These are phyloP conservation scores for Apis mellifera DNA, from an alignment of 1,140 invertebrate genomes.

Conservation along the genomic window DNA sequence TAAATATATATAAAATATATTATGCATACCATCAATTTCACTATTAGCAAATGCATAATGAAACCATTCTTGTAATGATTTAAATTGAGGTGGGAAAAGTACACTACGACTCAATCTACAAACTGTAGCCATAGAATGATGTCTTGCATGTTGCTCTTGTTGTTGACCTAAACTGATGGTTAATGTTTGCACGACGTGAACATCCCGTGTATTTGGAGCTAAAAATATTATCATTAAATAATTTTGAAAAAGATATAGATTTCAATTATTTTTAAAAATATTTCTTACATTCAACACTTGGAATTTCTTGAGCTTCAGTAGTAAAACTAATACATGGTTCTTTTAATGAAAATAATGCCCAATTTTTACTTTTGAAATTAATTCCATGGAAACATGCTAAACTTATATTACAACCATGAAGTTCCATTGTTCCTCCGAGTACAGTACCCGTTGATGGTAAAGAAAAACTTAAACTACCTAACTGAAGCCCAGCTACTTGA, in stretches of 20 bases:
- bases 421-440: slow-evolving; percentile 95
- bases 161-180: slow-evolving; percentile 92
- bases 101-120: slow-evolving; percentile 94
- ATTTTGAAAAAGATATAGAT: not conserved
- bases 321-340: slow-evolving; percentile 97
- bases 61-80: slow-evolving; percentile 97
- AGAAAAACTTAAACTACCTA: slow-evolving; percentile 86
- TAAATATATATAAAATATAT: not conserved
- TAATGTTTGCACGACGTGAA: slow-evolving; percentile 93
- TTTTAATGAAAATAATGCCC: slow-evolving; percentile 97
- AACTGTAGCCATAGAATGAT: slow-evolving; percentile 95
- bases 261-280: not conserved
- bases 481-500: slow-evolving; percentile 87
- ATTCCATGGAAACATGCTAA: slow-evolving; percentile 98
- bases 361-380: slow-evolving; percentile 98
- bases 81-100: slow-evolving; percentile 97
- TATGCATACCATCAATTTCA: slow-evolving; percentile 92
- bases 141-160: slow-evolving; percentile 85
- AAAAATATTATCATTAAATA: slow-evolving; percentile 17
- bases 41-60: slow-evolving; percentile 96
- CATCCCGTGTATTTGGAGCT: slow-evolving; percentile 80
- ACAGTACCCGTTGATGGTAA: slow-evolving; percentile 87
- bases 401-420: slow-evolving; percentile 95
- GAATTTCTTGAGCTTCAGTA: slow-evolving; percentile 95
- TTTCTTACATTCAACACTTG: slow-evolving; percentile 84